Evolutionary conservation across 2,113 vertebrate genomes (phyloP).

Genomic region (Xiphias gladius): DNA sequence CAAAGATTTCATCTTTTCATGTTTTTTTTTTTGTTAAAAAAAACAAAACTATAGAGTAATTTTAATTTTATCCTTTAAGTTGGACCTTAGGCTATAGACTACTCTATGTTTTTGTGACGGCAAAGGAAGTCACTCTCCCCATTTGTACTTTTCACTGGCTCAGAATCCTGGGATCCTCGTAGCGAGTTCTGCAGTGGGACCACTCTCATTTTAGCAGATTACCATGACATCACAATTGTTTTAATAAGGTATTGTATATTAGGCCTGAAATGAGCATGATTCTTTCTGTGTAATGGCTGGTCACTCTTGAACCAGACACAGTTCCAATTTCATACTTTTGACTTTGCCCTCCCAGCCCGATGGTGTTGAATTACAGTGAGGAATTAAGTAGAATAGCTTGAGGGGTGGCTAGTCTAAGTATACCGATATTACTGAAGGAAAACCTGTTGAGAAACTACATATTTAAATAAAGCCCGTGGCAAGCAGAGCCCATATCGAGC

Average conservation of each 20-base stretch:
- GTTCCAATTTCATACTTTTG: conserved; percentile 28
- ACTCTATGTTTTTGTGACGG: background rate
- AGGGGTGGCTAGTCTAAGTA: conserved; percentile 10
- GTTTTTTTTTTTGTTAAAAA: too few species aligned
- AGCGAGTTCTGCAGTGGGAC: background rate
- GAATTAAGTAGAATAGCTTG: conserved; percentile 6
- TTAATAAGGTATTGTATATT: background rate
- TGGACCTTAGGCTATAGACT: background rate
- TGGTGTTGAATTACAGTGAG: conserved; percentile 3
- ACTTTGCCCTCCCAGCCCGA: background rate
- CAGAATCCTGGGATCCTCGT: background rate
- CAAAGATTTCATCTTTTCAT: too few species aligned
- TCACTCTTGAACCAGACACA: conserved; percentile 8
- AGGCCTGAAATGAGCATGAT: background rate
- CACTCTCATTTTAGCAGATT: background rate
- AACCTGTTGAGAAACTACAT: conserved; percentile 23
- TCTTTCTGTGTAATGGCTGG: background rate
- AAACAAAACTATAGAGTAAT: too few species aligned
- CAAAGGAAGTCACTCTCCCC: background rate
- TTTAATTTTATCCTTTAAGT: too few species aligned
- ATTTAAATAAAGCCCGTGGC: conserved; percentile 59
- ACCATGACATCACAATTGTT: background rate
- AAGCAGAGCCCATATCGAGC: conserved; percentile 23
- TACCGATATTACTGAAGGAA: conserved; percentile 33
- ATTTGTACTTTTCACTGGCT: background rate